Evolutionary conservation across 1,140 invertebrate species (phyloP).

Genomic region (Lithobius niger): DNA sequence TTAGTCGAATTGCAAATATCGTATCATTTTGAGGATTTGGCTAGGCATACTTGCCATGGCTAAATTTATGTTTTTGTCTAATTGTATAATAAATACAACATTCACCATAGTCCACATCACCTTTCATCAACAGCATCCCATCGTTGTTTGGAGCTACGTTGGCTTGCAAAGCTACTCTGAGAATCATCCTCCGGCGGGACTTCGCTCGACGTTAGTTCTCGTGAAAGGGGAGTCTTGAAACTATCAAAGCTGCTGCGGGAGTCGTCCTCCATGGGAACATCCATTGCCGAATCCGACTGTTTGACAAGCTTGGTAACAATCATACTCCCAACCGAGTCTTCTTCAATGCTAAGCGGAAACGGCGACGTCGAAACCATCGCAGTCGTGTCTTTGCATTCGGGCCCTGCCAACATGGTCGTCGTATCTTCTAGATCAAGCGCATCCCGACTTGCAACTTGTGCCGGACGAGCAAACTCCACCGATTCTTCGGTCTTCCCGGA

Average conservation of each 20-base stretch:
- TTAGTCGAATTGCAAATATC: no score
- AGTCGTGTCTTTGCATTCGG: not conserved
- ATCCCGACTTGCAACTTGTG: not conserved
- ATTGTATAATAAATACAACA: no score
- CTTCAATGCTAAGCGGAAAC: not conserved
- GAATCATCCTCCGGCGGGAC: conserved; percentile 9
- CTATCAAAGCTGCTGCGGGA: conserved; percentile 10
- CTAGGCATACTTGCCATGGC: no score
- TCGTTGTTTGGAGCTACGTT: conserved; percentile 2
- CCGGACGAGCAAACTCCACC: not conserved
- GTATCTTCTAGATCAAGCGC: not conserved
- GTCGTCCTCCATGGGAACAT: conserved; percentile 1
- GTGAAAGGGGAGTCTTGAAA: conserved; percentile 2
- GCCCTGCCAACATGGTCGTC: not conserved
- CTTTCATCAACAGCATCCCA: conserved; percentile 7
- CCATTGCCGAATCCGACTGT: not conserved
- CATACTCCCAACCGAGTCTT: not conserved
- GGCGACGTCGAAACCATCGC: not conserved
- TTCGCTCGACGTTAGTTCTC: not conserved
- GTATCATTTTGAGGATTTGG: no score
- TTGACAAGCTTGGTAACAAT: not conserved
- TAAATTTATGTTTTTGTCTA: no score
- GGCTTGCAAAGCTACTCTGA: conserved; percentile 8
- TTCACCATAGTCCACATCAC: no score
- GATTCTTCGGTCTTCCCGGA: not conserved